Conservation (phyloP, 1,140 invertebrate species). For the Zaprionus taronus region DNA sequence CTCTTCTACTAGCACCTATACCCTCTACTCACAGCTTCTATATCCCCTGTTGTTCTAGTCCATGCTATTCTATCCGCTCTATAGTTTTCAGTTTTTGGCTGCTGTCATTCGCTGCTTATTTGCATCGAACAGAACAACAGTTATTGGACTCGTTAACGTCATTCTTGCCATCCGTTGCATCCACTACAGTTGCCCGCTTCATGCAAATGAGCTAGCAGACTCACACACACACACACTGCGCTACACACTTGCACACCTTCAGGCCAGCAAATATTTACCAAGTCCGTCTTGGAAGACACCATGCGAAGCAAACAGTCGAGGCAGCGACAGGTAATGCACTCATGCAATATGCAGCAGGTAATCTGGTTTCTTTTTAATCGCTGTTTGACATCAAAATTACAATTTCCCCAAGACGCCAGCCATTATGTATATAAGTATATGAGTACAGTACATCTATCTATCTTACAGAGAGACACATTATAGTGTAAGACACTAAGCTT, state of each 20-base stretch:
- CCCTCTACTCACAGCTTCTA: too few species aligned
- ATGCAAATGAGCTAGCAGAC: conserved; percentile 66
- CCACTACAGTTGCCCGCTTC: conserved; percentile 42
- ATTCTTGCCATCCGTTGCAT: conserved; percentile 70
- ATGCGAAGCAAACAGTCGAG: conserved; percentile 26
- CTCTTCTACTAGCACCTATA: too few species aligned
- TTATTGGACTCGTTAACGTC: conserved; percentile 79
- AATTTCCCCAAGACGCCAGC: conserved; percentile 76
- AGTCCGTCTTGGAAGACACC: neutral
- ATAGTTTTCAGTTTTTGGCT: conserved; percentile 11
- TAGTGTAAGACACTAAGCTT: neutral
- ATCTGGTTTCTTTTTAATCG: conserved; percentile 84
- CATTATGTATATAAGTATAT: neutral
- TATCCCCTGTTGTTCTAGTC: neutral
- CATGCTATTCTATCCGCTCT: neutral
- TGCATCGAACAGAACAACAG: conserved; percentile 45
- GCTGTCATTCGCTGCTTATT: conserved; percentile 37
- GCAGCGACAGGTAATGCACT: conserved; percentile 69
- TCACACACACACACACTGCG: conserved; percentile 5
- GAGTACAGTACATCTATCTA: too few species aligned
- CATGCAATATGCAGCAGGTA: conserved; percentile 82
- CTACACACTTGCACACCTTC: neutral
- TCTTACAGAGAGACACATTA: neutral
- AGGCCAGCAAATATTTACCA: conserved; percentile 7
- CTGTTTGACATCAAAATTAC: conserved; percentile 84